Evolutionary conservation across 1,140 invertebrate genomes (phyloP).

Genomic region (Drosophila watanabei): DNA sequence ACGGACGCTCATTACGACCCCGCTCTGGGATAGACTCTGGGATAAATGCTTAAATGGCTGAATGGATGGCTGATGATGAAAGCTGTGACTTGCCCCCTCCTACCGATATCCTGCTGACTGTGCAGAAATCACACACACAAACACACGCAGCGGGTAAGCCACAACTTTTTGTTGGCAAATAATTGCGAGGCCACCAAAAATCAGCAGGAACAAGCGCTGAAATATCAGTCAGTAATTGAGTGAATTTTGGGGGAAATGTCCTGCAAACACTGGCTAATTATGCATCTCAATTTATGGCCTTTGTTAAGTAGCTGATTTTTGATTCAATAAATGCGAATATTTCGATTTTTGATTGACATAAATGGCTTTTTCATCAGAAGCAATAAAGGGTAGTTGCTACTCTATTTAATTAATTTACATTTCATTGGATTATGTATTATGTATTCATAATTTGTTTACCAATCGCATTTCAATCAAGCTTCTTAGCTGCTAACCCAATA

Average conservation of each 20-base stretch:
- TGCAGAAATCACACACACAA: constrained; percentile 7
- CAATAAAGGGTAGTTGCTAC: background rate
- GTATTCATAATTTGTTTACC: background rate
- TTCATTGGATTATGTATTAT: background rate
- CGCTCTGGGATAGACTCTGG: constrained; percentile 14
- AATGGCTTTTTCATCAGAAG: background rate
- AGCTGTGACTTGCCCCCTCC: constrained; percentile 15
- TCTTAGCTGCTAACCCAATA: background rate
- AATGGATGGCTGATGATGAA: constrained; percentile 17
- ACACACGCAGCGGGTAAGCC: no score
- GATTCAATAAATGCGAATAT: background rate
- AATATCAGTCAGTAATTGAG: constrained; percentile 20
- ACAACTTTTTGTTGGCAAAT: constrained; percentile 22
- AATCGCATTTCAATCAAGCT: background rate
- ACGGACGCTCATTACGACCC: constrained; percentile 75
- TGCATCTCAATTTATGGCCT: constrained; percentile 4
- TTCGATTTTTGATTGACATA: no score
- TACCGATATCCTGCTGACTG: constrained; percentile 34
- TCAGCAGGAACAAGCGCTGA: background rate
- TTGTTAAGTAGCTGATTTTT: constrained; percentile 1
- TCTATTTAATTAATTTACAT: constrained; percentile 1
- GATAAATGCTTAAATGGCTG: constrained; percentile 26
- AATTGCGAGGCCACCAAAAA: constrained; percentile 14
- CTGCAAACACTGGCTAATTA: background rate
- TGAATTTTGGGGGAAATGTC: background rate